A percentile compares a stretch with the other conserved stretches of the same genome.
phyloP scores from a whole-genome alignment of 1,140 invertebrate genomes.

The Glossosoma conforme region DNA sequence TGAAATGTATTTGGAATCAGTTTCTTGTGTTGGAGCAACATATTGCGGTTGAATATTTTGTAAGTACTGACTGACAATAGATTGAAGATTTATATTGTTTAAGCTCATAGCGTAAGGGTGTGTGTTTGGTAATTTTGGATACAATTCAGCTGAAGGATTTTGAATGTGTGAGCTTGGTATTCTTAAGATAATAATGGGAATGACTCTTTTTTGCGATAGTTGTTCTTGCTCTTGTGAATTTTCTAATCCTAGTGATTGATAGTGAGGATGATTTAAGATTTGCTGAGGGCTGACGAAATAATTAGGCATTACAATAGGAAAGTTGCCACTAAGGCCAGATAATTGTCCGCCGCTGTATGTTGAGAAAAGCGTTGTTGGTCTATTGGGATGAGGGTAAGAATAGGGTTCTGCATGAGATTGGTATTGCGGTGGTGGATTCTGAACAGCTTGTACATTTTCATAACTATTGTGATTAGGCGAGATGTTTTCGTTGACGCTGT shows the following conservation, averaged over 20 bases:
- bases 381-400: slow-evolving; percentile 13
- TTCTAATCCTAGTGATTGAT: slow-evolving; percentile 41
- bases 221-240: slow-evolving; percentile 38
- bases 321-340: slow-evolving; percentile 43
- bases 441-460: slow-evolving; percentile 33
- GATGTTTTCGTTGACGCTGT: slow-evolving; percentile 32
- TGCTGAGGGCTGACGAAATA: slow-evolving; percentile 45
- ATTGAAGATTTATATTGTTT: slow-evolving; percentile 50
- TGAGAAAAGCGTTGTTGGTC: slow-evolving; percentile 41
- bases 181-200: slow-evolving; percentile 52
- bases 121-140: slow-evolving; percentile 50
- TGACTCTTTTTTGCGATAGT: slow-evolving; percentile 40
- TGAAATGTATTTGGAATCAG: slow-evolving; percentile 32
- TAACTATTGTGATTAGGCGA: slow-evolving; percentile 36
- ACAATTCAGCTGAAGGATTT: slow-evolving; percentile 47
- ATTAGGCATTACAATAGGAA: slow-evolving; percentile 46
- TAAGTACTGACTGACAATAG: slow-evolving; percentile 35
- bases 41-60: slow-evolving; percentile 29
- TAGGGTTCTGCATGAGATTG: slow-evolving; percentile 26
- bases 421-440: slow-evolving; percentile 32
- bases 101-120: slow-evolving; percentile 50
- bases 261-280: slow-evolving; percentile 42
- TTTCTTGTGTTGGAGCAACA: slow-evolving; percentile 15
- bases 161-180: slow-evolving; percentile 52
- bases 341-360: slow-evolving; percentile 47